phyloP scores from a whole-genome alignment of 1,140 invertebrate genomes.

The Drepana arcuata region DNA sequence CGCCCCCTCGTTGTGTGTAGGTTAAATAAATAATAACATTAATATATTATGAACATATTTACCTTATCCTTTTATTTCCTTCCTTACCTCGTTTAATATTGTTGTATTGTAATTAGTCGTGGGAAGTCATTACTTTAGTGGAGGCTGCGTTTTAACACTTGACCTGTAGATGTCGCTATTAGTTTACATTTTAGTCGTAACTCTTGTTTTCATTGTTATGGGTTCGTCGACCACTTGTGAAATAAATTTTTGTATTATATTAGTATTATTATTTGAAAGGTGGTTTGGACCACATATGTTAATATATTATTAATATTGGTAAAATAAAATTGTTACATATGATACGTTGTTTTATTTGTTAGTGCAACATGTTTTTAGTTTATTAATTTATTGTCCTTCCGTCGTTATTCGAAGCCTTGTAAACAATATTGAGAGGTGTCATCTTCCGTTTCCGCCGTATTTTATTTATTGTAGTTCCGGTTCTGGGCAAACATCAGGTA shows the following conservation, averaged over 20 bases:
- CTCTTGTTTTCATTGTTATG: conserved; percentile 63
- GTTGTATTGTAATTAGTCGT: conserved; percentile 27
- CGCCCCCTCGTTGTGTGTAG: conserved; percentile 37
- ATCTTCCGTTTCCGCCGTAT: too few species aligned
- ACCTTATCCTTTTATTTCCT: conserved; percentile 36
- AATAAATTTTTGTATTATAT: conserved; percentile 68
- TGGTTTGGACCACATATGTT: conserved; percentile 67
- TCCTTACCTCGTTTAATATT: conserved; percentile 58
- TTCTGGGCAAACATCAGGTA: too few species aligned
- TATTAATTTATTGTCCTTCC: too few species aligned
- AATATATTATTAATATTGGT: conserved; percentile 71
- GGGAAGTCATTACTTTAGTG: conserved; percentile 30
- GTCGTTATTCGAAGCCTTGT: too few species aligned
- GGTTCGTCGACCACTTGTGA: conserved; percentile 55
- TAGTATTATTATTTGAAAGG: conserved; percentile 65
- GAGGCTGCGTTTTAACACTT: conserved; percentile 34
- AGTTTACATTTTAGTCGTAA: conserved; percentile 35
- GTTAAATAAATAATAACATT: conserved; percentile 45
- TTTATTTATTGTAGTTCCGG: too few species aligned
- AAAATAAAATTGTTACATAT: conserved; percentile 70
- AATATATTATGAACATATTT: conserved; percentile 54
- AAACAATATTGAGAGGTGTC: too few species aligned
- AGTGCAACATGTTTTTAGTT: too few species aligned
- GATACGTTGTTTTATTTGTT: conserved; percentile 29
- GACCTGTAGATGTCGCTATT: conserved; percentile 23